A percentile compares a stretch with the other conserved stretches of the same genome.
phyloP scores from a whole-genome alignment of 2,113 vertebrate species.

The Ptychochromis oligacanthus region DNA sequence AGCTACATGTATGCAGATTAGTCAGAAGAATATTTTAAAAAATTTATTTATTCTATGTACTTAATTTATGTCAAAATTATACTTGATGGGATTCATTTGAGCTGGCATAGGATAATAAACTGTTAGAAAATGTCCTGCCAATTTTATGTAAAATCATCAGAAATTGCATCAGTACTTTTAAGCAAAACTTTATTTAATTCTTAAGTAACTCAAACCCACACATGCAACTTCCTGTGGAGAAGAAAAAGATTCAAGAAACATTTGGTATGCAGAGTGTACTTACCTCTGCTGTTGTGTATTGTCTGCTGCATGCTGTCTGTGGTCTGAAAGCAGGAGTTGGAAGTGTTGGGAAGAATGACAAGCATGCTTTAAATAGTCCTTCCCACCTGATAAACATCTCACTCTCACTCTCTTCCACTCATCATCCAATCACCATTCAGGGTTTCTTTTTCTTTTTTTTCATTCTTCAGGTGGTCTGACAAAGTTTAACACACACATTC shows the following conservation, averaged over 20 bases:
- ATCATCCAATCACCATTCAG: not conserved
- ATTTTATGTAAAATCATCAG: not conserved
- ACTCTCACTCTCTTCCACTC: not conserved
- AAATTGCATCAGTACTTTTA: not conserved
- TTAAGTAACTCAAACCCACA: not conserved
- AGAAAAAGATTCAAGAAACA: not conserved
- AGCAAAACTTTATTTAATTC: not conserved
- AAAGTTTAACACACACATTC: not conserved
- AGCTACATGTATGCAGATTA: not conserved
- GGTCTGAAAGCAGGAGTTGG: conserved; percentile 2
- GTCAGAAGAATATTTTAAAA: not conserved
- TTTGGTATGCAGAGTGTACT: conserved; percentile 13
- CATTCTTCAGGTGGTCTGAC: not conserved
- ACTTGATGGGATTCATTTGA: not conserved
- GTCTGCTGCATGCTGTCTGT: conserved; percentile 33
- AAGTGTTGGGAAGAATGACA: conserved; percentile 23
- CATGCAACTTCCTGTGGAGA: not conserved
- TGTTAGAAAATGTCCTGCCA: no score
- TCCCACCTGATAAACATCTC: not conserved
- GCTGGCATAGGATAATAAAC: not conserved
- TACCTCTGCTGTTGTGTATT: not conserved
- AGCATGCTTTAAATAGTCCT: conserved; percentile 23
- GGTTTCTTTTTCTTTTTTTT: not conserved
- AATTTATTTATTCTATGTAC: not conserved
- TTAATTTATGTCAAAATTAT: not conserved